A percentile compares a stretch with the other conserved stretches of the same genome.
Evolutionary conservation across 1,140 invertebrate genomes (phyloP).

Genomic region (Anadara kagoshimensis): DNA sequence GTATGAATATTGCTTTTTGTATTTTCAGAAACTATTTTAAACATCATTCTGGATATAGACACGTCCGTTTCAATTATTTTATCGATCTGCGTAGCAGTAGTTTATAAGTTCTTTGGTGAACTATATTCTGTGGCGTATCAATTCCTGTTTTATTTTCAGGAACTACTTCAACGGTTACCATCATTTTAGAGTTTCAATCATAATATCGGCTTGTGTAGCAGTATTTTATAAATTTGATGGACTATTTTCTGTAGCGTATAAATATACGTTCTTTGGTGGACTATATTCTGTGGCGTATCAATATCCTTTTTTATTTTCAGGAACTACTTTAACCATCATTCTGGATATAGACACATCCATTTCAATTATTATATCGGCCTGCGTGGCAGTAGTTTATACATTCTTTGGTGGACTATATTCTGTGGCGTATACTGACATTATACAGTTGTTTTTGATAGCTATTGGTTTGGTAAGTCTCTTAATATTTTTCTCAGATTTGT

Average conservation of each 20-base stretch:
- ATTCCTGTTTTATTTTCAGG: too few relatives aligned
- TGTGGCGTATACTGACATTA: slow-evolving; percentile 64
- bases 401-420: slow-evolving; percentile 63
- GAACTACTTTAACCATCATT: slow-evolving; percentile 94
- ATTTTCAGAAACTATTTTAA: slow-evolving; percentile 86
- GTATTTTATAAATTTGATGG: too few relatives aligned
- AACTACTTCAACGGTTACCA: too few relatives aligned
- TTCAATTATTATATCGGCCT: slow-evolving; percentile 53
- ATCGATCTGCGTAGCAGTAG: slow-evolving; percentile 54
- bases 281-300: slow-evolving; percentile 62
- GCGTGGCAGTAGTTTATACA: slow-evolving; percentile 59
- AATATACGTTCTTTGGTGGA: slow-evolving; percentile 61
- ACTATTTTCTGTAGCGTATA: too few relatives aligned
- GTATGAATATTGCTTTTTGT: too few relatives aligned
- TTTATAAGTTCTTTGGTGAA: slow-evolving; percentile 63
- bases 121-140: slow-evolving; percentile 64
- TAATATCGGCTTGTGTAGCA: too few relatives aligned
- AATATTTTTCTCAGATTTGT: too few relatives aligned
- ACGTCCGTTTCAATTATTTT: slow-evolving; percentile 75
- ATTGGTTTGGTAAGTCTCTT: slow-evolving; percentile 35
- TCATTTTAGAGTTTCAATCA: too few relatives aligned
- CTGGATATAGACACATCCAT: slow-evolving; percentile 89
- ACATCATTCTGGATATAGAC: slow-evolving; percentile 95
- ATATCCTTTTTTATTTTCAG: slow-evolving; percentile 73
- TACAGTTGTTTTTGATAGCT: slow-evolving; percentile 57